Base-by-base conservation (phyloP, 2,797 vertebrate genomes). In the Enteromius argenteus region DNA sequence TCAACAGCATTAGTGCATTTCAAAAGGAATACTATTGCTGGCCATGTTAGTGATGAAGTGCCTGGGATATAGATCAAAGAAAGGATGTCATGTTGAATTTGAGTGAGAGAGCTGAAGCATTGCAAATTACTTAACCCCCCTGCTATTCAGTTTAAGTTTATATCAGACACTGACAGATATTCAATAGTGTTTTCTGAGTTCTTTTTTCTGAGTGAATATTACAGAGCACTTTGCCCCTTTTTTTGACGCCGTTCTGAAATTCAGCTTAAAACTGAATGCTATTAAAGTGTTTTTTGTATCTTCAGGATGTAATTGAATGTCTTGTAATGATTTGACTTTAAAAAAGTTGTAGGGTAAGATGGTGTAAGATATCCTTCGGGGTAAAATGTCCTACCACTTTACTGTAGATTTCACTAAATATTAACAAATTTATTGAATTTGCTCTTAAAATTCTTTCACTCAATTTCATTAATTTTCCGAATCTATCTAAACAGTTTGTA, bases 81-180 rank as follows among this genome's bases (percentile, higher is more conserved):
- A 80, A 75, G 44, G 39, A 51, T 77, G 83, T 53, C 68, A 42
- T 81, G 79, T 82, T 35, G 35, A 72, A 82, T 84, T 77, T 77
- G 79, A 86, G 83, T 46, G 53, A 83, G 74, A 62, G 76, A 78
- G 56, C 37, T 75, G 64, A 80, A 79, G 81, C 64, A 56, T 14
- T 46, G 69, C 78, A 81, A 84, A 84, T 87, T 77, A 80, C 75
- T 86, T 77, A 58, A 79, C 44, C 51, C 80, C n/a, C 60, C 79
- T 83, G 49, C 75, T 78, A 69, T 80, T 77, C 53, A 35, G 32
- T 86, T 82, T 42, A 56, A 84, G 62, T 82, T 84, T 82, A 82
- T 72, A 89, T 87, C 86, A 69, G 44, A 85, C 32, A 35, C 77
- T 37, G 73, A 79, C 84, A 88, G 72, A 66, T 69, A 27, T 42